phyloP scores from a whole-genome alignment of 2,113 vertebrate genomes.

The Myanophis thanlyinensis region DNA sequence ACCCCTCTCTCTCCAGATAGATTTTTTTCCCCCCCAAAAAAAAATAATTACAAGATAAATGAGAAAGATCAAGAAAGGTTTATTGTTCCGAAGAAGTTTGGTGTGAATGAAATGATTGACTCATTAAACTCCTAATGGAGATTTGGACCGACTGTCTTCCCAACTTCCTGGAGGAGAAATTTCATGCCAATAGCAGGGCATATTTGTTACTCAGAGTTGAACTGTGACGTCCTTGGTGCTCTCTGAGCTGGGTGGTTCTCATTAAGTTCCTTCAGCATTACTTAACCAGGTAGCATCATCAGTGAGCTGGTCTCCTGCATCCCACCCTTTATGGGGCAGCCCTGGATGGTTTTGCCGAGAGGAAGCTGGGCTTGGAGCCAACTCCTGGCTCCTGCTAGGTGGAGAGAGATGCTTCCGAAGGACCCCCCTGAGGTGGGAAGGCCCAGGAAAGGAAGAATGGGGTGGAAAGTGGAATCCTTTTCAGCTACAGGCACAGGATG shows the following conservation, averaged over 20 bases:
- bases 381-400: background rate
- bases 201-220: background rate
- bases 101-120: conserved; percentile 52
- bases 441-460: background rate
- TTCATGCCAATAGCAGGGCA: background rate
- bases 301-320: background rate
- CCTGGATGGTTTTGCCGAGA: background rate
- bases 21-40: no score
- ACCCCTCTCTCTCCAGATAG: conserved; percentile 5
- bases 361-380: no score
- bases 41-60: conserved; percentile 19
- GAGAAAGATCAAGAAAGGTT: conserved; percentile 40
- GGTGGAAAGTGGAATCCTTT: background rate
- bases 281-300: background rate
- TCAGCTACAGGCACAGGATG: background rate
- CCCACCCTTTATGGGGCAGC: background rate
- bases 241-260: background rate
- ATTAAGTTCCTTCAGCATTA: background rate
- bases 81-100: conserved; percentile 53
- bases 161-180: background rate
- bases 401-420: background rate
- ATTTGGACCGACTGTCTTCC: background rate
- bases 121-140: conserved; percentile 25
- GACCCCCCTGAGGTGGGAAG: background rate
- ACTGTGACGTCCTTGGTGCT: background rate